Conservation (phyloP, 2,888 invertebrate species). For the Drosophila cognata region DNA sequence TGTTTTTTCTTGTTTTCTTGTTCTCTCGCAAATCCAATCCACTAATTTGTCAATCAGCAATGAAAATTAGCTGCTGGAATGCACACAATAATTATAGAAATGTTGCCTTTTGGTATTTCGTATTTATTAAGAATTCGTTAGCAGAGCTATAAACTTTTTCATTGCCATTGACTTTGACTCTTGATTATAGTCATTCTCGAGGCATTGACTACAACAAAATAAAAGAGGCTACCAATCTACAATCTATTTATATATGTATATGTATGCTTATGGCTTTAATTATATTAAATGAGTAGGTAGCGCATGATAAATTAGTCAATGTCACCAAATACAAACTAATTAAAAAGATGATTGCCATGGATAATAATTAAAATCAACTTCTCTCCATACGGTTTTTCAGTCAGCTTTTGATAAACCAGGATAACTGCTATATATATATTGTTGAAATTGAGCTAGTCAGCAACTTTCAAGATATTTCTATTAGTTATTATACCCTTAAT, state of each 20-base stretch:
- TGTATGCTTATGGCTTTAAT: slow-evolving; percentile 32
- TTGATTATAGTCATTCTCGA: slow-evolving; percentile 34
- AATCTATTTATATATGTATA: slow-evolving; percentile 11
- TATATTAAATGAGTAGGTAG: slow-evolving; percentile 38
- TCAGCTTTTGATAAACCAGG: not conserved
- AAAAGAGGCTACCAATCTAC: slow-evolving; percentile 12
- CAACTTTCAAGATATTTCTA: not conserved
- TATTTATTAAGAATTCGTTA: slow-evolving; percentile 16
- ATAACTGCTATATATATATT: not conserved
- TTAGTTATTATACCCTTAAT: not conserved
- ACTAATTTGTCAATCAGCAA: slow-evolving; percentile 18
- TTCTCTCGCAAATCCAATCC: not conserved
- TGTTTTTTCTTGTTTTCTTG: not conserved
- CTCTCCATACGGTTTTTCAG: not conserved
- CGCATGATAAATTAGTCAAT: slow-evolving; percentile 27
- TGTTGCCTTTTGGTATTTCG: not conserved
- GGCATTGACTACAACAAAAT: slow-evolving; percentile 11
- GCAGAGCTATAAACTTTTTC: slow-evolving; percentile 17
- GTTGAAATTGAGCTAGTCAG: not conserved
- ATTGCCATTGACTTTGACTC: slow-evolving; percentile 52
- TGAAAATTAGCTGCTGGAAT: slow-evolving; percentile 24
- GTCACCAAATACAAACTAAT: slow-evolving; percentile 26
- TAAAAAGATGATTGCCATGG: slow-evolving; percentile 8
- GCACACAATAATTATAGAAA: slow-evolving; percentile 41
- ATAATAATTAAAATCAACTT: not conserved